Percentiles rank a stretch among this genome's conserved stretches.
Evolutionary conservation across 2,888 invertebrate genomes (phyloP).

Genomic region (Rutpela maculata): DNA sequence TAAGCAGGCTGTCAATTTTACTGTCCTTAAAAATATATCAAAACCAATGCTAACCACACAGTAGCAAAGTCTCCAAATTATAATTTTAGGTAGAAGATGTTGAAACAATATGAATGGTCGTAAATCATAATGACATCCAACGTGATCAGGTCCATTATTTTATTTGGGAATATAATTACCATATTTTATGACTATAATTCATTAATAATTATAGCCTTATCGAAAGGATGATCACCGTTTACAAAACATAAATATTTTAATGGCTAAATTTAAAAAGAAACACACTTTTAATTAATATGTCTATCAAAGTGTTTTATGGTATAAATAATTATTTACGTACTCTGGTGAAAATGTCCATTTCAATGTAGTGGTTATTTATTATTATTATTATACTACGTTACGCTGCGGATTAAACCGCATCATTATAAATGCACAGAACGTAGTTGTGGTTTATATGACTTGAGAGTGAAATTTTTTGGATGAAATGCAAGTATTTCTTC

Average conservation of each 20-base stretch:
- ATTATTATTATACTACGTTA: too few species aligned
- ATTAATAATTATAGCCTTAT: conserved; percentile 1
- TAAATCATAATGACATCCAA: not conserved
- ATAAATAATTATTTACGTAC: too few species aligned
- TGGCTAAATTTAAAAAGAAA: not conserved
- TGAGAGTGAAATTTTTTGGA: too few species aligned
- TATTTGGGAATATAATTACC: conserved; percentile 6
- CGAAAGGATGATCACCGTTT: conserved; percentile 3
- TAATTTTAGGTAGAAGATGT: not conserved
- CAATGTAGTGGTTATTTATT: too few species aligned
- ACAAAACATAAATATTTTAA: not conserved
- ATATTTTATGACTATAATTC: conserved; percentile 1
- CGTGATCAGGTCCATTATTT: not conserved
- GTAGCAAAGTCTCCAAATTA: not conserved
- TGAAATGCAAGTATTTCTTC: too few species aligned
- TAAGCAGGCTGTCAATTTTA: not conserved
- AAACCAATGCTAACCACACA: not conserved
- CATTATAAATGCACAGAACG: too few species aligned
- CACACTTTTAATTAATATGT: conserved; percentile 1
- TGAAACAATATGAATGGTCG: conserved; percentile 5
- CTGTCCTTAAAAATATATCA: not conserved
- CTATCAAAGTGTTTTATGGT: not conserved
- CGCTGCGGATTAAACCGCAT: too few species aligned
- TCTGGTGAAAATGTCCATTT: too few species aligned
- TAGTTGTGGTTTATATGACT: too few species aligned